These are phyloP conservation scores for Nematostella vectensis DNA, from an alignment of 92 coral and sea anemone genomes.

Conservation along the genomic window DNA sequence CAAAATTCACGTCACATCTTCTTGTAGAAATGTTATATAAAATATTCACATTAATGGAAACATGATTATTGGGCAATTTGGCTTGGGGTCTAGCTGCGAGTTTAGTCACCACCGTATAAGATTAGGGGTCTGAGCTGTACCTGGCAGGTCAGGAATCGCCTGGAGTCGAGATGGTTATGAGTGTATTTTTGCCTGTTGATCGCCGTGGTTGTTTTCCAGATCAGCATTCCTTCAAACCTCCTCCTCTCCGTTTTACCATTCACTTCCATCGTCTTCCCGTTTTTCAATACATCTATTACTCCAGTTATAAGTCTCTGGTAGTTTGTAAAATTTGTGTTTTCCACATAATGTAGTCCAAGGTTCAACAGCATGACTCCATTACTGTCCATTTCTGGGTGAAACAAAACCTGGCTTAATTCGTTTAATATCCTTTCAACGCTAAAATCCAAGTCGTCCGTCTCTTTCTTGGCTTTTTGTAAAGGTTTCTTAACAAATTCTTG, in stretches of 20 bases:
- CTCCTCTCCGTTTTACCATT: conserved; percentile 14
- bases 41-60: no score
- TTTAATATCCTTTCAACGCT: conserved; percentile 33
- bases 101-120: no score
- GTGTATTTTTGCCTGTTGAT: conserved; percentile 54
- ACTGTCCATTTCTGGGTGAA: conserved; percentile 52
- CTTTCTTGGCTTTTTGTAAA: conserved; percentile 38
- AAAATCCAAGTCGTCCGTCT: conserved; percentile 45
- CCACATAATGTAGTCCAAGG: conserved; percentile 71
- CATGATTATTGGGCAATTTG: no score
- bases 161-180: conserved; percentile 36
- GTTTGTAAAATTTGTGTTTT: conserved; percentile 64
- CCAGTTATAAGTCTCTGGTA: conserved; percentile 55
- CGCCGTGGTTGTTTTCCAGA: conserved; percentile 84
- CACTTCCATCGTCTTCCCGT: conserved; percentile 11
- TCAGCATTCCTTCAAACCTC: conserved; percentile 56
- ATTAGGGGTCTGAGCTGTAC: no score
- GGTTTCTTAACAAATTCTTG: conserved; percentile 10
- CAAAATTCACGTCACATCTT: no score
- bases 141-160: conserved; percentile 74
- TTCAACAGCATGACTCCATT: conserved; percentile 67
- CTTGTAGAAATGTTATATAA: no score
- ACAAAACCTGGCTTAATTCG: conserved; percentile 40
- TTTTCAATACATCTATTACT: conserved; percentile 28
- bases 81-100: no score